A percentile compares a stretch with the other conserved stretches of the same genome.
phyloP scores from a whole-genome alignment of 2,888 invertebrate species.

The Athalia circularis region DNA sequence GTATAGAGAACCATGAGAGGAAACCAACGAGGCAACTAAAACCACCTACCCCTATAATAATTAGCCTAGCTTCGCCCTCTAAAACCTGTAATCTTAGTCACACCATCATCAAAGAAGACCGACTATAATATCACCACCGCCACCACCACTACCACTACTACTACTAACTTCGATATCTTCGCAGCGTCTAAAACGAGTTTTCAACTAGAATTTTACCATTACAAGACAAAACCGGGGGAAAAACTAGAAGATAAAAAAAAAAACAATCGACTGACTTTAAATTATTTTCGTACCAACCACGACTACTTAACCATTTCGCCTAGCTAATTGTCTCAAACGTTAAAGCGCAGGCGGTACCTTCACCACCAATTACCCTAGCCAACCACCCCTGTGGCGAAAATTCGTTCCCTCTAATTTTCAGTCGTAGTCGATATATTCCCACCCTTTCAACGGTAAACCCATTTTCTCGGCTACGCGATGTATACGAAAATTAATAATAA shows the following conservation, averaged over 20 bases:
- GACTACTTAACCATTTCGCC: neutral
- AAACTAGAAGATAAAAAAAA: neutral
- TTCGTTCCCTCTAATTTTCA: neutral
- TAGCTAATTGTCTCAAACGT: neutral
- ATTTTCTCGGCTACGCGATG: no score
- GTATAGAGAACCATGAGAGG: neutral
- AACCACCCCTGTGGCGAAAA: neutral
- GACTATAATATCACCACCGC: neutral
- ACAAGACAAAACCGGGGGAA: neutral
- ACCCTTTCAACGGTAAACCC: no score
- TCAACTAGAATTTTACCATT: neutral
- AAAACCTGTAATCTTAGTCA: conserved; percentile 42
- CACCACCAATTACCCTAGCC: conserved; percentile 1
- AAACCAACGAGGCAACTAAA: neutral
- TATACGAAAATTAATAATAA: no score
- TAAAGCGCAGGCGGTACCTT: neutral
- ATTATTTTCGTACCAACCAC: neutral
- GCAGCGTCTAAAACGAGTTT: no score
- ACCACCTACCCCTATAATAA: conserved; percentile 15
- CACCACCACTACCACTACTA: neutral
- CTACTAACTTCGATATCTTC: no score
- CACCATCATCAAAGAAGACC: conserved; percentile 31
- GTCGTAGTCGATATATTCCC: neutral
- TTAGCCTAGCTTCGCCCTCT: conserved; percentile 7
- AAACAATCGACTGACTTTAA: neutral